Conservation (phyloP, 1,140 invertebrate genomes). For the Portunus trituberculatus region DNA sequence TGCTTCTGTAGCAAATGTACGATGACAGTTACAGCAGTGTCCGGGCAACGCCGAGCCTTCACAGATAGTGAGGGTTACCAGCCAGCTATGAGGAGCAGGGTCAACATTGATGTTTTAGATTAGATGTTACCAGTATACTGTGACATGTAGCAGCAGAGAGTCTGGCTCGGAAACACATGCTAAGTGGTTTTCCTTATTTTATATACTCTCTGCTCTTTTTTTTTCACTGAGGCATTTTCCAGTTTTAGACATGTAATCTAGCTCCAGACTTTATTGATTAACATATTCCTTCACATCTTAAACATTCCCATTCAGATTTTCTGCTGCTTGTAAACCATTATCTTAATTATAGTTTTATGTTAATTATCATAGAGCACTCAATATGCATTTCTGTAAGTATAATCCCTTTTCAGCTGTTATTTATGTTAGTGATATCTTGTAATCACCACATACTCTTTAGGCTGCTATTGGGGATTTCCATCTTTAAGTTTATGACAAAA, state of each 20-base stretch:
- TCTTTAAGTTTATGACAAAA: slow-evolving; percentile 54
- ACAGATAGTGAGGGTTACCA: neutral
- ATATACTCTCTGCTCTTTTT: slow-evolving; percentile 60
- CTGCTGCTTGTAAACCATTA: slow-evolving; percentile 72
- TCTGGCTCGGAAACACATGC: slow-evolving; percentile 71
- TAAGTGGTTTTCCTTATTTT: slow-evolving; percentile 52
- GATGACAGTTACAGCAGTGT: neutral
- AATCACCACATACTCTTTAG: slow-evolving; percentile 65
- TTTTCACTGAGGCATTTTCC: slow-evolving; percentile 36
- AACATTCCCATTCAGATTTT: slow-evolving; percentile 75
- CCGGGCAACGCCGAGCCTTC: neutral
- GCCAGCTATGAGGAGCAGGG: slow-evolving; percentile 46
- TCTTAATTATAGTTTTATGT: slow-evolving; percentile 67
- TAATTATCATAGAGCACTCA: slow-evolving; percentile 69
- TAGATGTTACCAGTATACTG: slow-evolving; percentile 75
- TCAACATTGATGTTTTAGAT: slow-evolving; percentile 62
- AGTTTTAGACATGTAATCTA: slow-evolving; percentile 48
- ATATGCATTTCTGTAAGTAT: slow-evolving; percentile 75
- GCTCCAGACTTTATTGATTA: neutral
- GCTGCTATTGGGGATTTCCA: slow-evolving; percentile 67
- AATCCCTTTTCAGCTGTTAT: slow-evolving; percentile 71
- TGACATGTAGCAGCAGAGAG: slow-evolving; percentile 63
- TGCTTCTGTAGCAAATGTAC: slow-evolving; percentile 51
- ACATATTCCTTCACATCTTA: slow-evolving; percentile 36
- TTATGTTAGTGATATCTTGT: slow-evolving; percentile 74